A percentile compares a stretch with the other conserved stretches of the same genome.
These are phyloP conservation scores for Ciconia boyciana DNA, from an alignment of 2,113 vertebrate genomes.

Conservation along the genomic window DNA sequence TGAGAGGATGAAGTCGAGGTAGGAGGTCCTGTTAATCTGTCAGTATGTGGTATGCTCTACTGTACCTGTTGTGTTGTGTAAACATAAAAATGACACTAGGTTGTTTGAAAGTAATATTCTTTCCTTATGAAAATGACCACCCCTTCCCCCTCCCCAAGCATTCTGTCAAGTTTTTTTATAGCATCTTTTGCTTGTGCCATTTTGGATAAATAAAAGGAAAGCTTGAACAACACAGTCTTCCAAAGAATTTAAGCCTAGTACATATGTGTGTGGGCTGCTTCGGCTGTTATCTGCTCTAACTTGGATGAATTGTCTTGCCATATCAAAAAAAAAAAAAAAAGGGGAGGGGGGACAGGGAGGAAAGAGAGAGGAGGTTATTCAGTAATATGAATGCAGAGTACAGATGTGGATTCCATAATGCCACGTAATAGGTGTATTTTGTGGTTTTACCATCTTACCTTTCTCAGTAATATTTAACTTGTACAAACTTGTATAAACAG, in stretches of 20 bases:
- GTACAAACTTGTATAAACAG: neutral
- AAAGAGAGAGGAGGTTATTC: neutral
- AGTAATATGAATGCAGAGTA: neutral
- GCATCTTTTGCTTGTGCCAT: conserved; percentile 18
- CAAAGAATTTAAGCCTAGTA: conserved; percentile 19
- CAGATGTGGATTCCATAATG: neutral
- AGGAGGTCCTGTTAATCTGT: conserved; percentile 34
- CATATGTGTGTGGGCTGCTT: conserved; percentile 60
- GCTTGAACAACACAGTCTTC: neutral
- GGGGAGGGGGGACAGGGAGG: accelerated
- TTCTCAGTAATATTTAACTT: neutral
- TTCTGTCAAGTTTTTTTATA: conserved; percentile 16
- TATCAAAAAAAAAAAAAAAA: neutral
- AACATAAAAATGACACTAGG: neutral
- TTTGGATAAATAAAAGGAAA: conserved; percentile 31
- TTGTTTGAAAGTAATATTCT: neutral
- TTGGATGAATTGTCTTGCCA: conserved; percentile 42
- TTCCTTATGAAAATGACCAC: neutral
- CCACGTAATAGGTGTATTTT: neutral
- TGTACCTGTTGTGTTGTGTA: neutral
- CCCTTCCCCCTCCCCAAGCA: neutral
- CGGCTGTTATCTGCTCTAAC: conserved; percentile 40
- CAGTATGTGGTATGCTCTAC: neutral
- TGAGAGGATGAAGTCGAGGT: conserved; percentile 92
- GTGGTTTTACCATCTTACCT: neutral